phyloP scores from a whole-genome alignment of 2,113 vertebrate species.

The Sebastes schlegelii region DNA sequence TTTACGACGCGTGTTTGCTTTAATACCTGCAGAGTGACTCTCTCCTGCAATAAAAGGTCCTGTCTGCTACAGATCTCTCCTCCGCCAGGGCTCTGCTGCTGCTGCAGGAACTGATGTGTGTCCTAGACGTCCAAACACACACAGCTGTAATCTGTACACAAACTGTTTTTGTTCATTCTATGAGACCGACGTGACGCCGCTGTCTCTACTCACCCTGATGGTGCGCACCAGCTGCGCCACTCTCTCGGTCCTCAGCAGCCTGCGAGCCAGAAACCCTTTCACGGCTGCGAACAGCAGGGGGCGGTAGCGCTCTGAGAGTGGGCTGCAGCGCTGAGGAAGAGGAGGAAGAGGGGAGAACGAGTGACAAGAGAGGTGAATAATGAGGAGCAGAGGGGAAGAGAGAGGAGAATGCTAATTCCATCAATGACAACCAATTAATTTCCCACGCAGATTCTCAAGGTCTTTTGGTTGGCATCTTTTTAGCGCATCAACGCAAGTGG shows the following conservation, averaged over 20 bases:
- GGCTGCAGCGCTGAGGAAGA: constrained; percentile 48
- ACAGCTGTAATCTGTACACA: constrained; percentile 14
- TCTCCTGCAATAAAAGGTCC: constrained; percentile 76
- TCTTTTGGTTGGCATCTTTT: constrained; percentile 75
- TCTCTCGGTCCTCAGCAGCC: constrained; percentile 79
- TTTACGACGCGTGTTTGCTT: constrained; percentile 33
- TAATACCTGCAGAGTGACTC: constrained; percentile 80
- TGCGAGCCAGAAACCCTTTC: constrained; percentile 82
- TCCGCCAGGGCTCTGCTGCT: constrained; percentile 57
- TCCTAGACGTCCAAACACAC: constrained; percentile 69
- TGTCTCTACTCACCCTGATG: constrained; percentile 74
- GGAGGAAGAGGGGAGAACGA: constrained; percentile 10
- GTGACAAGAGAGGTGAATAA: constrained; percentile 64
- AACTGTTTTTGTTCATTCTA: constrained; percentile 3
- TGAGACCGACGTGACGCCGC: constrained; percentile 10
- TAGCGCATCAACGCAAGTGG: constrained; percentile 57
- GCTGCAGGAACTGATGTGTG: constrained; percentile 75
- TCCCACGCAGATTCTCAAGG: constrained; percentile 77
- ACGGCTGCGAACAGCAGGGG: constrained; percentile 79
- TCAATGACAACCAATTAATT: constrained; percentile 83
- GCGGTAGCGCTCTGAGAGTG: constrained; percentile 49
- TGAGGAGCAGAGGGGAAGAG: constrained; percentile 72
- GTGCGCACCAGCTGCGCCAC: constrained; percentile 79
- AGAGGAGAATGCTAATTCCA: constrained; percentile 81
- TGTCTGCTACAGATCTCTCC: constrained; percentile 68